Conservation (phyloP, 2,113 vertebrate species). For the Tamias sibiricus region DNA sequence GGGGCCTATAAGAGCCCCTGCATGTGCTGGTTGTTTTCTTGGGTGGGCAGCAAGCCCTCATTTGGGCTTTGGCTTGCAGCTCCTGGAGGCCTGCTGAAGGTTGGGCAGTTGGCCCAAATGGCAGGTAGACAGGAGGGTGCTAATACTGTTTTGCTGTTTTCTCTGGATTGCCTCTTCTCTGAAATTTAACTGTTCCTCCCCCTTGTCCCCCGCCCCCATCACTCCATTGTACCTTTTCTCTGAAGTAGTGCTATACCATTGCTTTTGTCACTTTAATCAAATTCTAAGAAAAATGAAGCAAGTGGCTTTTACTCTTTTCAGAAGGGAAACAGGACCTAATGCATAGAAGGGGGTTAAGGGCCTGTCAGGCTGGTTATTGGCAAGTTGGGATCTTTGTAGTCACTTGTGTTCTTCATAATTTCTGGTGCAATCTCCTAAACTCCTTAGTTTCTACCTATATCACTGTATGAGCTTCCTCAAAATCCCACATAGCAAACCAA, state of each 20-base stretch:
- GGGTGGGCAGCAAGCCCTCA: background rate
- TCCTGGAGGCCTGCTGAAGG: background rate
- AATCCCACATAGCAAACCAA: background rate
- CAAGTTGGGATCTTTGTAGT: background rate
- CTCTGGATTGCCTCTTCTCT: background rate
- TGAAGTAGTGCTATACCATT: background rate
- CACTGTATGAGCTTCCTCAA: background rate
- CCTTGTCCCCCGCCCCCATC: background rate
- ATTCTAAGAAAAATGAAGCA: background rate
- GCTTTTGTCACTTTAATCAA: background rate
- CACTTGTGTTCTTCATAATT: background rate
- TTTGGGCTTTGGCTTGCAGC: background rate
- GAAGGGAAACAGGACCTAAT: background rate
- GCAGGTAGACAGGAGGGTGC: background rate
- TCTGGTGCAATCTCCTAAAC: background rate
- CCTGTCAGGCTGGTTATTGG: background rate
- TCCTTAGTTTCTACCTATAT: background rate
- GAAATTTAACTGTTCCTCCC: background rate
- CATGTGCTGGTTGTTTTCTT: background rate
- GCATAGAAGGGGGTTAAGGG: background rate
- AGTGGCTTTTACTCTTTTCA: background rate
- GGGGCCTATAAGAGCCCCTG: background rate
- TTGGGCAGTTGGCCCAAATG: background rate
- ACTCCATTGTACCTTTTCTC: background rate
- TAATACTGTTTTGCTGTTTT: background rate